These are phyloP conservation scores for Lithophane ornitopus DNA, from an alignment of 2,888 invertebrate genomes.

Conservation along the genomic window DNA sequence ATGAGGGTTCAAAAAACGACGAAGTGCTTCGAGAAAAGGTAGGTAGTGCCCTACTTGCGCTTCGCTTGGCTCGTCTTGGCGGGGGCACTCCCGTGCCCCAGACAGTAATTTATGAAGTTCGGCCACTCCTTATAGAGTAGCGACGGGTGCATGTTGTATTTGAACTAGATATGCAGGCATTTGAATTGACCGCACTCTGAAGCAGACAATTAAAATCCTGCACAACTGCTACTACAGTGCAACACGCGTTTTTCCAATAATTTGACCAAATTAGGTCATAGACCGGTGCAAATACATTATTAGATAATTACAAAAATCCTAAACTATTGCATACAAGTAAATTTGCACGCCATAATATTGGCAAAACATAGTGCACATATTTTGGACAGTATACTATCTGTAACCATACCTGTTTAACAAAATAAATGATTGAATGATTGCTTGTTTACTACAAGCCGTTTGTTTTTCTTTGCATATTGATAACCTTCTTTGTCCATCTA, in stretches of 20 bases:
- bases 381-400: no score
- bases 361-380: no score
- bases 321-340: no score
- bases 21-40: no score
- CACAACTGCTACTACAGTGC: neutral
- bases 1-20: no score
- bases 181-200: neutral
- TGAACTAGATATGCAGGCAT: neutral
- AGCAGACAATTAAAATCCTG: neutral
- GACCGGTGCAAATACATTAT: neutral
- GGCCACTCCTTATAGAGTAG: neutral
- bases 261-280: neutral
- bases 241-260: neutral
- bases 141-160: neutral
- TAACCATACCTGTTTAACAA: no score
- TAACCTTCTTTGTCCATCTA: constrained; percentile 22
- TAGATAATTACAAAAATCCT: no score
- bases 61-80: no score
- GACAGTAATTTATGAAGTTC: no score
- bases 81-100: no score
- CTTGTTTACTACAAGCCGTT: neutral
- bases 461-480: neutral
- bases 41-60: no score
- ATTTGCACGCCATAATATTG: no score
- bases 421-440: neutral